Conservation (phyloP, 2,113 vertebrate genomes). For the Taurulus bubalis region DNA sequence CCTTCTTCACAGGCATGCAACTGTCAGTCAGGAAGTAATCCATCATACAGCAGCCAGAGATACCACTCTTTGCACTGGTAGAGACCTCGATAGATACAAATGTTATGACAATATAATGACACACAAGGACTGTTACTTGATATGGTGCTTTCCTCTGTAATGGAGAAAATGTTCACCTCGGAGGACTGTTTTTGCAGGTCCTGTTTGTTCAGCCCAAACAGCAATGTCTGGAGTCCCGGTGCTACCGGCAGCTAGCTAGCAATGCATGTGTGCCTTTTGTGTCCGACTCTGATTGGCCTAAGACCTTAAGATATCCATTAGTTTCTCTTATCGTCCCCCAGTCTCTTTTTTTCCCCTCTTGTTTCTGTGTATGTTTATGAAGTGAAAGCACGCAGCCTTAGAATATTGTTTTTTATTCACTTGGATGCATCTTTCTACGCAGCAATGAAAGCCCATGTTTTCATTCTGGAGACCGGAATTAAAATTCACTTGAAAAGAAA, state of each 20-base stretch:
- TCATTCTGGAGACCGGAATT: background rate
- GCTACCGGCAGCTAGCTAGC: background rate
- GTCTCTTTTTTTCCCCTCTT: background rate
- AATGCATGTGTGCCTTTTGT: background rate
- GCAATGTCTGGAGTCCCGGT: background rate
- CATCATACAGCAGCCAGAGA: background rate
- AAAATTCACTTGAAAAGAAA: background rate
- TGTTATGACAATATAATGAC: slow-evolving; percentile 2
- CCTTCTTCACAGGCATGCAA: slow-evolving; percentile 2
- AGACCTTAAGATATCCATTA: background rate
- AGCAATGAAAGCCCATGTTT: background rate
- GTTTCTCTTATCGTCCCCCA: background rate
- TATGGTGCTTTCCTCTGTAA: background rate
- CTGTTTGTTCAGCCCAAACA: background rate
- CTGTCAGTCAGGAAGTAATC: slow-evolving; percentile 9
- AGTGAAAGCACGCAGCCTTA: background rate
- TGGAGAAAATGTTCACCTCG: background rate
- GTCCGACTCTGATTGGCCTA: background rate
- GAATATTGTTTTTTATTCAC: background rate
- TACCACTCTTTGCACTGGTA: background rate
- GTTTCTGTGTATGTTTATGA: background rate
- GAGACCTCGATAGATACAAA: slow-evolving; percentile 6
- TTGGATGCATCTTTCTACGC: background rate
- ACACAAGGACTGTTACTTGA: background rate
- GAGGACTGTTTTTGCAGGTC: background rate